Evolutionary conservation across 2,113 vertebrate species (phyloP), one percentile per base, ranked within the genome.

Genomic region (Alligator mississippiensis): DNA sequence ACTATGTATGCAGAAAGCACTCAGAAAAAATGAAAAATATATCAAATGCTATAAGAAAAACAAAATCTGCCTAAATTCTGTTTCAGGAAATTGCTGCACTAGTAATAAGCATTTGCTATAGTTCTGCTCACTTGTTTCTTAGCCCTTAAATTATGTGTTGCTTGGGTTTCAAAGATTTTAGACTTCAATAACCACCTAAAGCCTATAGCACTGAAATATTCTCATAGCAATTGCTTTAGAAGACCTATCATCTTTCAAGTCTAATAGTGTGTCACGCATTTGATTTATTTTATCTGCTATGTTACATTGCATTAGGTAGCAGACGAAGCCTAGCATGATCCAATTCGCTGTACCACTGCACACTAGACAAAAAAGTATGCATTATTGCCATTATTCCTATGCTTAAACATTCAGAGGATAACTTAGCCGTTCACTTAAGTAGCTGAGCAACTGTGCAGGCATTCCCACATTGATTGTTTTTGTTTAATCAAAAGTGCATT

Each of bases 231-330:
- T 77, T 93, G 92, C 95, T 96, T 86, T 91, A 94, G 87, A 97
- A 94, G 79, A 94, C 64, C 64, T 85, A 95, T 93, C 90, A 94
- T 96, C 90, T 94, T 97, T 98, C 95, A 96, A 84, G 28, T 86
- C 93, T 86, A 88, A 96, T 47, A 84, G 4, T 14, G 61, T 93
- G 91, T 83, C 94, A 93, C 27, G 10, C 79, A 68, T 86, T 81
- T 96, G 96, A 97, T 96, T 94, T 90, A 96, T 96, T 96, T 94
- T 92, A 90, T 94, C 95, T 93, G 87, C 91, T 57, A 57, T 60
- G 93, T 88, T 96, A 89, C 95, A 87, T 82, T 84, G 95, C 91
- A 96, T 97, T 97, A 97, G 93, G 95, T 72, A 97, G 93, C 91
- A 95, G 89, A 97, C 34, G 90, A 96, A 96, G 94, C 96, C 84